These are phyloP conservation scores for Drepanosiphum platanoidis DNA, from an alignment of 2,888 invertebrate species.

Conservation along the genomic window DNA sequence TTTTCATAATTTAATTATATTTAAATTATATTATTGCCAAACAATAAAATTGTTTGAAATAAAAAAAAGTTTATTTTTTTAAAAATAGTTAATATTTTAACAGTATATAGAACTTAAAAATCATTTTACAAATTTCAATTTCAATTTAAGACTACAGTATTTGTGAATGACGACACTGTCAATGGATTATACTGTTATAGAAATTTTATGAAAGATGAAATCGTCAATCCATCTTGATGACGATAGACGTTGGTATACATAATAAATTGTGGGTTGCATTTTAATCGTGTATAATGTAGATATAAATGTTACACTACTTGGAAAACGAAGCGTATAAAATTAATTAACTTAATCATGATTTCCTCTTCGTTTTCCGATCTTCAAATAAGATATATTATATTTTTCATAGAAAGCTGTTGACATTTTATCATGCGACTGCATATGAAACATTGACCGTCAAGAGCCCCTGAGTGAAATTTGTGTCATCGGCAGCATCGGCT, in stretches of 20 bases:
- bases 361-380: background rate
- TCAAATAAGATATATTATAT: background rate
- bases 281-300: background rate
- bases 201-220: background rate
- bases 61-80: no score
- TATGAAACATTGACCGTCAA: conserved; percentile 33
- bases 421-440: conserved; percentile 54
- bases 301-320: background rate
- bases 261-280: background rate
- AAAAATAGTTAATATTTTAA: no score
- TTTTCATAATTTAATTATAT: no score
- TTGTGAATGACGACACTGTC: no score
- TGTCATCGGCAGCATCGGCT: conserved; percentile 40
- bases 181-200: background rate
- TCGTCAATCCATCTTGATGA: background rate
- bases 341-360: background rate
- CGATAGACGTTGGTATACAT: background rate
- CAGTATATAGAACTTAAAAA: no score
- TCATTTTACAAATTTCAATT: no score
- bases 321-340: background rate
- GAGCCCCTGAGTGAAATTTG: conserved; percentile 54
- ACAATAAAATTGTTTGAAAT: no score
- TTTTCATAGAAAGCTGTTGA: conserved; percentile 55
- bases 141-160: no score
- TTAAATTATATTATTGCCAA: no score